Conservation (phyloP, 2,888 invertebrate genomes). For the Nephrotoma flavescens region DNA sequence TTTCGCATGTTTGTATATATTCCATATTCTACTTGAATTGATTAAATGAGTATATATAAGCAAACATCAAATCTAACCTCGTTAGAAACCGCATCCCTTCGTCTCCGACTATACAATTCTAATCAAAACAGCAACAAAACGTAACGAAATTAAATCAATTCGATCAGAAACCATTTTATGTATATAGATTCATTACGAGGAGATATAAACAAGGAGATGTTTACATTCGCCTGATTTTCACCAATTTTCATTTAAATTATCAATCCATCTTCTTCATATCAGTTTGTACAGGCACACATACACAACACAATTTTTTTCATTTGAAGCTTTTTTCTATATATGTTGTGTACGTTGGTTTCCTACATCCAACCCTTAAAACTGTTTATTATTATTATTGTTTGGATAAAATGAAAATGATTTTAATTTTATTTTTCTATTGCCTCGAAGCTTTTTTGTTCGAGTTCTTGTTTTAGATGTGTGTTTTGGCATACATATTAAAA, state of each 20-base stretch:
- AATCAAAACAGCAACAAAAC: background rate
- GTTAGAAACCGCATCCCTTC: background rate
- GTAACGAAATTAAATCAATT: background rate
- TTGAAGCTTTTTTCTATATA: background rate
- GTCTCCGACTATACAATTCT: background rate
- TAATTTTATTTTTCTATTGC: background rate
- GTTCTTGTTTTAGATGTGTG: background rate
- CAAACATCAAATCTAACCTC: background rate
- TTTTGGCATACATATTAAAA: background rate
- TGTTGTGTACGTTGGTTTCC: background rate
- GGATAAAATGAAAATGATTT: background rate
- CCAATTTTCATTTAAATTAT: background rate
- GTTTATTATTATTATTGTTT: background rate
- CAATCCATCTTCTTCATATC: background rate
- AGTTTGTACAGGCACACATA: background rate
- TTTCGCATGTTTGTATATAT: background rate
- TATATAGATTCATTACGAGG: background rate
- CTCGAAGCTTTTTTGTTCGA: background rate
- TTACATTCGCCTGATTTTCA: background rate
- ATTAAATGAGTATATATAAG: background rate
- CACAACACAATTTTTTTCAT: background rate
- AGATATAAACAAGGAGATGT: background rate
- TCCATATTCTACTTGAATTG: background rate
- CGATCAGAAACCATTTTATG: background rate
- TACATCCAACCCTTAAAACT: background rate